Evolutionary conservation across 35 echinoderm and acorn worm species (phyloP).

Genomic region (Stichopus chloronotus): DNA sequence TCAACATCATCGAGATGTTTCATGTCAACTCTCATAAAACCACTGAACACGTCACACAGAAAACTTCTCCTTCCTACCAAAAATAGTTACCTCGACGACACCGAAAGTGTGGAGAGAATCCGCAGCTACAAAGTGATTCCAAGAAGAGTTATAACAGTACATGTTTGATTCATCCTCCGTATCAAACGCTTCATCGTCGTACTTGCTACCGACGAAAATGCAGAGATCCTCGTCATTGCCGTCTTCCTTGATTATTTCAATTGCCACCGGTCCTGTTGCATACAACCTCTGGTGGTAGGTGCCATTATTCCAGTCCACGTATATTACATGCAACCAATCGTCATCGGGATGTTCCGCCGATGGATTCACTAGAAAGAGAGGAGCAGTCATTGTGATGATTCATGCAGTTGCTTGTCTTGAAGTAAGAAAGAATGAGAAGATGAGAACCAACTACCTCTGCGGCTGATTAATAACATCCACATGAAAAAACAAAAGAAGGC

Average conservation of each 20-base stretch:
- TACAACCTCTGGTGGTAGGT: background rate
- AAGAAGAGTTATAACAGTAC: background rate
- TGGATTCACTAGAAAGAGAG: background rate
- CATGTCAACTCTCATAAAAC: too few relatives aligned
- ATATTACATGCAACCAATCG: slow-evolving; percentile 4
- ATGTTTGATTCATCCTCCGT: background rate
- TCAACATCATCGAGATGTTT: too few relatives aligned
- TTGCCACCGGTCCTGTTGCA: background rate
- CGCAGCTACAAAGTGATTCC: background rate
- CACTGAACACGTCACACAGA: too few relatives aligned
- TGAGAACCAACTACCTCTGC: too few relatives aligned
- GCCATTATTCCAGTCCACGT: background rate
- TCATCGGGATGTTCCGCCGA: background rate
- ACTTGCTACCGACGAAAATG: slow-evolving; percentile 12
- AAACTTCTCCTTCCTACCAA: background rate
- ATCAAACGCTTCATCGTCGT: background rate
- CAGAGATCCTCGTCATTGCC: background rate
- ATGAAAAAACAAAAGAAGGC: too few relatives aligned
- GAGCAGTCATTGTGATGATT: too few relatives aligned
- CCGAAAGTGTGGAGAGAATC: background rate
- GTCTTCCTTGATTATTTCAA: background rate
- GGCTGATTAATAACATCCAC: too few relatives aligned
- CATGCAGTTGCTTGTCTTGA: too few relatives aligned
- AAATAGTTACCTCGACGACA: background rate
- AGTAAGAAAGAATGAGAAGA: too few relatives aligned